Percentiles rank a stretch among this genome's conserved stretches.
Conservation (phyloP, 2,113 vertebrate species). For the Carassius gibelio region DNA sequence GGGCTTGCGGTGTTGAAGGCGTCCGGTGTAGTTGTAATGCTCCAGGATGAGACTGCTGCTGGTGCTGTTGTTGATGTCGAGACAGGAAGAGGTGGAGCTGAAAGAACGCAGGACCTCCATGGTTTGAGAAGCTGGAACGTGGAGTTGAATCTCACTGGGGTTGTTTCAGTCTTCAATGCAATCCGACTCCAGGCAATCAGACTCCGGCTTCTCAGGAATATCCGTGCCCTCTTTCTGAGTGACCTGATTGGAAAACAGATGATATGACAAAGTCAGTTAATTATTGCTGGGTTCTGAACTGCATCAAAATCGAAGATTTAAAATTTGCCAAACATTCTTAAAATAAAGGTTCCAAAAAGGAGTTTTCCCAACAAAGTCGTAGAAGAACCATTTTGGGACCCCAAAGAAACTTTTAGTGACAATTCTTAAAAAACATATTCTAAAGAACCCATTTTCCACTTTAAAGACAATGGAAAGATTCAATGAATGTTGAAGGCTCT, state of each 20-base stretch:
- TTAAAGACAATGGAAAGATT: neutral
- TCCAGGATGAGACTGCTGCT: slow-evolving; percentile 77
- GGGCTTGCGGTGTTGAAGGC: slow-evolving; percentile 73
- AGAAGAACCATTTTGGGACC: neutral
- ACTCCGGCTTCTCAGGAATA: slow-evolving; percentile 15
- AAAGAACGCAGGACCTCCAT: slow-evolving; percentile 66
- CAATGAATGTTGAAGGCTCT: neutral
- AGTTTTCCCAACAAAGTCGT: too few species aligned
- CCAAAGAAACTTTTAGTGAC: too few species aligned
- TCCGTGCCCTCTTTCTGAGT: slow-evolving; percentile 30
- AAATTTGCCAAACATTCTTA: neutral
- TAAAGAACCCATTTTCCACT: neutral
- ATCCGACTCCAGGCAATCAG: slow-evolving; percentile 25
- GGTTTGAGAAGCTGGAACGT: slow-evolving; percentile 50
- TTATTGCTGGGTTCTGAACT: neutral
- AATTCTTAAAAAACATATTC: too few species aligned
- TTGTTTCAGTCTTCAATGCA: neutral
- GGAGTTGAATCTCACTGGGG: slow-evolving; percentile 33
- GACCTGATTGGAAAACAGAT: slow-evolving; percentile 18
- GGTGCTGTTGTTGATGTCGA: slow-evolving; percentile 64
- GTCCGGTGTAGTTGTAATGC: slow-evolving; percentile 93
- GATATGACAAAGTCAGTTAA: neutral
- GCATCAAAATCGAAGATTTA: neutral
- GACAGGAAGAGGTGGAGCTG: slow-evolving; percentile 73
- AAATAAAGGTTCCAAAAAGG: neutral